These are phyloP conservation scores for Zaprionus gabonicus DNA, from an alignment of 1,140 invertebrate species.

Conservation along the genomic window DNA sequence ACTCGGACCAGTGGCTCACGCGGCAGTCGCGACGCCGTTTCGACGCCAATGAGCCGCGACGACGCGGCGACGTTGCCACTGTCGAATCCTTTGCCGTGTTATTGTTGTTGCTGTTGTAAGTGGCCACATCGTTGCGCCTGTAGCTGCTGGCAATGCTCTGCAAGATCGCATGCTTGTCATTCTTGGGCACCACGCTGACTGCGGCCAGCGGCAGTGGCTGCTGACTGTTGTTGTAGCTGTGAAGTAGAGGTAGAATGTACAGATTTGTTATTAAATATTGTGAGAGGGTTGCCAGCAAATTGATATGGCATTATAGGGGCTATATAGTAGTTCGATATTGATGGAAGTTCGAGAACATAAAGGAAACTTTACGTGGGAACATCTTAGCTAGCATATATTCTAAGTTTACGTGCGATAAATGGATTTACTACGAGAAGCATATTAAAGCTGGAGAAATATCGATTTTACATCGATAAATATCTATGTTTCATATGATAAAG, in stretches of 20 bases:
- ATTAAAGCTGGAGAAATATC: too few relatives aligned
- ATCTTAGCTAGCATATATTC: too few relatives aligned
- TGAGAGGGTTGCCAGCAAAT: neutral
- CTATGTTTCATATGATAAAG: too few relatives aligned
- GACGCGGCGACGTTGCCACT: slow-evolving; percentile 34
- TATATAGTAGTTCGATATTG: too few relatives aligned
- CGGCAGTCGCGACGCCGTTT: slow-evolving; percentile 88
- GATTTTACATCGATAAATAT: too few relatives aligned
- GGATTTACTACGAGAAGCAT: too few relatives aligned
- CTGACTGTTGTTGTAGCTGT: slow-evolving; percentile 66
- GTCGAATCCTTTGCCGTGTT: slow-evolving; percentile 22
- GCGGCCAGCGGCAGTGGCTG: slow-evolving; percentile 21
- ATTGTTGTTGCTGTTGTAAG: neutral
- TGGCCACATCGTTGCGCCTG: slow-evolving; percentile 47
- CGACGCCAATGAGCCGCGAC: slow-evolving; percentile 84
- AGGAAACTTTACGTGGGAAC: too few relatives aligned
- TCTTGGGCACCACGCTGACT: slow-evolving; percentile 86
- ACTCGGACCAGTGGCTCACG: slow-evolving; percentile 94
- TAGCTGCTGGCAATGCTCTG: slow-evolving; percentile 88
- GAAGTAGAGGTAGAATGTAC: slow-evolving; percentile 21
- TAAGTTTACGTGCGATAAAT: too few relatives aligned
- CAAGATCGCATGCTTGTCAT: slow-evolving; percentile 90
- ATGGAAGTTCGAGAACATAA: neutral
- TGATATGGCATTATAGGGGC: too few relatives aligned
- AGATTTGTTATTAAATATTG: slow-evolving; percentile 23